A percentile compares a stretch with the other conserved stretches of the same genome.
Evolutionary conservation across 2,888 invertebrate genomes (phyloP).

Genomic region (Catocala nupta): DNA sequence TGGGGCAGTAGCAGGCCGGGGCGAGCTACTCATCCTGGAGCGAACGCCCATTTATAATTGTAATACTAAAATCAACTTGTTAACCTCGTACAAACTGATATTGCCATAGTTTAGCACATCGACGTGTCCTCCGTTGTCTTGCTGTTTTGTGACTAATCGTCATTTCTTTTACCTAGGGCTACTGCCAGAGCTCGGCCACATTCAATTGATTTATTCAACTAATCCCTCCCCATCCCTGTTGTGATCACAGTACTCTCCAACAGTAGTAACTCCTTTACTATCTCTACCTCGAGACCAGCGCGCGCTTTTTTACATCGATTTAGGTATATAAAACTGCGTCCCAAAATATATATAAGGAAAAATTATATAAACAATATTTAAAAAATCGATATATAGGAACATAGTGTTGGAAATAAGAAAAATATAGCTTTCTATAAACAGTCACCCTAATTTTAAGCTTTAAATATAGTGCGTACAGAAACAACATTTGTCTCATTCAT

Average conservation of each 20-base stretch:
- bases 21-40: slow-evolving; percentile 22
- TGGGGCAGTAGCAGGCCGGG: slow-evolving; percentile 16
- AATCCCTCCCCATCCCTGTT: slow-evolving; percentile 2
- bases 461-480: slow-evolving; percentile 47
- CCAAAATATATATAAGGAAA: slow-evolving; percentile 59
- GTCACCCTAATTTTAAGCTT: slow-evolving; percentile 55
- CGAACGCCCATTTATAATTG: slow-evolving; percentile 52
- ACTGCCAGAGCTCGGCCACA: slow-evolving; percentile 12
- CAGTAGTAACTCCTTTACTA: not conserved
- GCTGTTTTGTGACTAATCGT: slow-evolving; percentile 44
- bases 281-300: slow-evolving; percentile 34
- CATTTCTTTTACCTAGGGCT: not conserved
- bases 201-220: not conserved
- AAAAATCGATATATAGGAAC: slow-evolving; percentile 63
- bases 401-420: slow-evolving; percentile 52
- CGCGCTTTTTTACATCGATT: slow-evolving; percentile 45
- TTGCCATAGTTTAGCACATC: slow-evolving; percentile 42
- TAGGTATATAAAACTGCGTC: slow-evolving; percentile 51
- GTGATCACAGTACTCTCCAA: not conserved
- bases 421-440: slow-evolving; percentile 50
- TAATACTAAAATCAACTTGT: slow-evolving; percentile 56
- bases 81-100: slow-evolving; percentile 45
- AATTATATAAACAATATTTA: slow-evolving; percentile 52
- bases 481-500: slow-evolving; percentile 30
- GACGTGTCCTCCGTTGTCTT: slow-evolving; percentile 18